Base-by-base conservation (phyloP, 2,888 invertebrate species). In the Dicycla oo region DNA sequence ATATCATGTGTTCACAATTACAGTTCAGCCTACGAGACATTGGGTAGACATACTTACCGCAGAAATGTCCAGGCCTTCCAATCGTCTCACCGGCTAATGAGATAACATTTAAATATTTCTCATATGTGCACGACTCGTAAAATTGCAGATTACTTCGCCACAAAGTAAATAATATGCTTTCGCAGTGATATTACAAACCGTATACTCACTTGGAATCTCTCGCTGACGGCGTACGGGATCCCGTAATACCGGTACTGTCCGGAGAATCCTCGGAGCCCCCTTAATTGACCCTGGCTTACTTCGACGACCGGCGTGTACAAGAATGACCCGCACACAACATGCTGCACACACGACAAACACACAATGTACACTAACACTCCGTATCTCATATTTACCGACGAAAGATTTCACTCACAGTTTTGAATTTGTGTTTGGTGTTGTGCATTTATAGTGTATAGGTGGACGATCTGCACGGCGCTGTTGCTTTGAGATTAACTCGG, bases 241-340 rank as follows among this genome's bases (percentile, higher is more conserved):
- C 95, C 93, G 61, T 92, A 93, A 84, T 92, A 95, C 69, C 90
- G 89, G 84, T 93, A 90, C 81, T 93, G 93, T 1, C 93, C 93
- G 34, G 89, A 90, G 30, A 91, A 71, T 71, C 91, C 89, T 18
- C 92, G 87, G 7, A 93, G 72, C 0, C 95, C 95, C 30, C 93
- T 87, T 76, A 95, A 75, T 64, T 78, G 87, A 43, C 95, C 95
- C 77, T 94, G 92, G n/a, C 81, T 85, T 5, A 92, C 84, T 75
- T 88, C 80, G 54, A 95, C 81, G 15, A 90, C 78, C 0, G 91
- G 91, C 11, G 95, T 94, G 54, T 90, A 86, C 30, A 88, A 72
- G 64, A 83, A 77, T 7, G 73, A 49, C 11, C 70, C 45, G 10
- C 65, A 65, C 65, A 73, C 83, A 60, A 73, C 83, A 60, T 47